Evolutionary conservation across 2,113 vertebrate genomes (phyloP).

Genomic region (Girardinichthys multiradiatus): DNA sequence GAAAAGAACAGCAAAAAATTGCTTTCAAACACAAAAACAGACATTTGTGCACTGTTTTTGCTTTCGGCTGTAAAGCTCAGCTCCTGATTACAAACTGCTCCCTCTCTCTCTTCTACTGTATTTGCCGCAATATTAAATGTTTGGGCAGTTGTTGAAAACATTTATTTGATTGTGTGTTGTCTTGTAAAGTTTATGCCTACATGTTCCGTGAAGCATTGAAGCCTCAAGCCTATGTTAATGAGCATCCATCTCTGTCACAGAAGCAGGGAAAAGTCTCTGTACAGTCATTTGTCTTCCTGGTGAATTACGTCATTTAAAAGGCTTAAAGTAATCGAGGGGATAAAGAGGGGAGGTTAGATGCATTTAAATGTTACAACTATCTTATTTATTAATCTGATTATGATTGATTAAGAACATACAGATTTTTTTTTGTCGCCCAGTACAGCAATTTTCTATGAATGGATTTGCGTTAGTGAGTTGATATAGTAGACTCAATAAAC

Average conservation of each 20-base stretch:
- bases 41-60: slow-evolving; percentile 14
- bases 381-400: slow-evolving; percentile 8
- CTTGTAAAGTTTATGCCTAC: neutral
- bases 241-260: slow-evolving; percentile 6
- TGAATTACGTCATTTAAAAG: neutral
- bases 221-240: neutral
- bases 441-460: neutral
- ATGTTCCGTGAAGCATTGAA: neutral
- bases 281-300: neutral
- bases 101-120: neutral
- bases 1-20: slow-evolving; percentile 47
- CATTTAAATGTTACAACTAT: neutral
- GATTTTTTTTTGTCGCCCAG: neutral
- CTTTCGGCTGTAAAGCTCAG: neutral
- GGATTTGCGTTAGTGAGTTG: too few relatives aligned
- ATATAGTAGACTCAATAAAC: neutral
- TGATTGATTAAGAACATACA: slow-evolving; percentile 4
- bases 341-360: neutral
- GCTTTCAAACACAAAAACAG: slow-evolving; percentile 30
- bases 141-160: neutral
- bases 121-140: neutral
- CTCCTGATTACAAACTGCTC: slow-evolving; percentile 12
- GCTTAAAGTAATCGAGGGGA: neutral
- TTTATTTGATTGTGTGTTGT: neutral
- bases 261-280: neutral